Evolutionary conservation across 2,888 invertebrate species (phyloP).

Genomic region (Drosophila mimica): DNA sequence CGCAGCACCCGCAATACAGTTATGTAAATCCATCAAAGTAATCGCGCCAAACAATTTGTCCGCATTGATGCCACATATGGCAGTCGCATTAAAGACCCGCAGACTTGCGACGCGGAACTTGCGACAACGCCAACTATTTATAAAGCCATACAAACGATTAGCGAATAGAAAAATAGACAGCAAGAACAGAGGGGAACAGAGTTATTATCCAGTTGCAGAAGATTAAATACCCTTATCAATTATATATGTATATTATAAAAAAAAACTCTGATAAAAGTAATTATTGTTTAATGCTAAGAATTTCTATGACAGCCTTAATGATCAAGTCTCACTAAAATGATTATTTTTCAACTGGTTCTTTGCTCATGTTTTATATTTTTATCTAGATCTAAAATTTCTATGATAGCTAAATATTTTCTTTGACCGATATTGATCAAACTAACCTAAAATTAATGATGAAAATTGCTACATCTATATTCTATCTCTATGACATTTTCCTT

Average conservation of each 20-base stretch:
- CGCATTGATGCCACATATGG: slow-evolving; percentile 45
- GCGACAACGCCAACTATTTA: slow-evolving; percentile 49
- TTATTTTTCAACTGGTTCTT: neutral
- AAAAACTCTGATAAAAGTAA: too few species aligned
- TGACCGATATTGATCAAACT: neutral
- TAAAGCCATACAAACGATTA: slow-evolving; percentile 61
- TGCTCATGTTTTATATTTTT: too few species aligned
- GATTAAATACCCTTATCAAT: slow-evolving; percentile 8
- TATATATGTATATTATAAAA: neutral
- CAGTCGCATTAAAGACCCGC: slow-evolving; percentile 44
- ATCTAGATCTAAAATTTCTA: neutral
- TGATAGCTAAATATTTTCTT: neutral
- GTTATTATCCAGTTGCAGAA: neutral
- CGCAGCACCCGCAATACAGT: neutral
- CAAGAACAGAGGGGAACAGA: neutral
- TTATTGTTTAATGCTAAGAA: neutral
- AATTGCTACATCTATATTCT: neutral
- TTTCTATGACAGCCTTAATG: neutral
- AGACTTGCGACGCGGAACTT: slow-evolving; percentile 30
- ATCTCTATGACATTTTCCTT: neutral
- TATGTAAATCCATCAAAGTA: slow-evolving; percentile 41
- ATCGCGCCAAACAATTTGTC: slow-evolving; percentile 51
- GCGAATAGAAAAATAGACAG: slow-evolving; percentile 33
- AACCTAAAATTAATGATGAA: neutral
- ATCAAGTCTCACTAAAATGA: neutral